Evolutionary conservation across 2,113 vertebrate species (phyloP).

Genomic region (Apteryx mantelli): DNA sequence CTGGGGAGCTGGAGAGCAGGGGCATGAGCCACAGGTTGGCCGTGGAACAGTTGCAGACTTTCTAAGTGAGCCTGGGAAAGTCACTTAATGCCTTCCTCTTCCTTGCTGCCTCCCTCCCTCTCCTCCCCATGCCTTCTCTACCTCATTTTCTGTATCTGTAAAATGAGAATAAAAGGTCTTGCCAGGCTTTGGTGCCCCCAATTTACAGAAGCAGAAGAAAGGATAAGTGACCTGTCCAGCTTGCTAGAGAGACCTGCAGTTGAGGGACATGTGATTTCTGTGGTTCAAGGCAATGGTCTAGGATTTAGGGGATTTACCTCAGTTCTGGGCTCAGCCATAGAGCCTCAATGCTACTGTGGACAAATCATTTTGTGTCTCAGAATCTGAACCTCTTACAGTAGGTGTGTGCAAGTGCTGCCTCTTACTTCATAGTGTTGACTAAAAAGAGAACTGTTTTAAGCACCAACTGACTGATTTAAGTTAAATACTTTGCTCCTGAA

Average conservation of each 20-base stretch:
- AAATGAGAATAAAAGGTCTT: neutral
- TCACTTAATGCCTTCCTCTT: neutral
- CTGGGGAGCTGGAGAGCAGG: neutral
- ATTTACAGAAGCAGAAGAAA: neutral
- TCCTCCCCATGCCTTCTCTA: neutral
- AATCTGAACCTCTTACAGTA: neutral
- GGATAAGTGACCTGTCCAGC: neutral
- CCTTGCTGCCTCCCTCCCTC: neutral
- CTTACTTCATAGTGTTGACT: neutral
- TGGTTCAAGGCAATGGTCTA: neutral
- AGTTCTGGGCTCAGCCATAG: neutral
- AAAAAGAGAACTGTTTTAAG: neutral
- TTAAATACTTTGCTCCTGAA: neutral
- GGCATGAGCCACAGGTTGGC: neutral
- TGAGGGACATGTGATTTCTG: too few relatives aligned
- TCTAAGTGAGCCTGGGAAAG: neutral
- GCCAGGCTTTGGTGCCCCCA: neutral
- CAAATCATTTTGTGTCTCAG: too few relatives aligned
- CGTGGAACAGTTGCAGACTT: neutral
- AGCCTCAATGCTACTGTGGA: neutral
- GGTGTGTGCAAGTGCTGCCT: neutral
- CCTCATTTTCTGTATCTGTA: neutral
- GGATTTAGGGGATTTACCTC: neutral
- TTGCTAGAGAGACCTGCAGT: too few relatives aligned
- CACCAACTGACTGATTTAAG: neutral